Evolutionary conservation across 2,888 invertebrate genomes (phyloP).

Genomic region (Polydrusus pterygomalis): DNA sequence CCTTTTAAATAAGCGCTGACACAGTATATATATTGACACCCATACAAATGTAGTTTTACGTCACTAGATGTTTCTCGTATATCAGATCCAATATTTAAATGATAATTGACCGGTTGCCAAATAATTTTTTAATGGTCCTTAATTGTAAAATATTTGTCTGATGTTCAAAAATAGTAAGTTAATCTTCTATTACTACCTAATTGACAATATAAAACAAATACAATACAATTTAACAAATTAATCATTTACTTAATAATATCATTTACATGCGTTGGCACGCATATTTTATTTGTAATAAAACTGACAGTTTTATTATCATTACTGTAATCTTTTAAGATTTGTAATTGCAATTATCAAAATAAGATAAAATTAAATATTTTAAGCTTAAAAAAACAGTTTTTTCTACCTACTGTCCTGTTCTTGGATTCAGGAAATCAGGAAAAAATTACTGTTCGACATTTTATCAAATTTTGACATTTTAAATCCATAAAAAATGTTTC

Average conservation of each 20-base stretch:
- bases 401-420: too few relatives aligned
- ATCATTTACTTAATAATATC: constrained; percentile 33
- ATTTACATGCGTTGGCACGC: constrained; percentile 31
- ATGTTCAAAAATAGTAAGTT: neutral
- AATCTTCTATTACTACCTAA: neutral
- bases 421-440: too few relatives aligned
- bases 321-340: neutral
- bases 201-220: neutral
- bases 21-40: too few relatives aligned
- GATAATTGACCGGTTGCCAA: constrained; percentile 3
- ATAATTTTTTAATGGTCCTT: constrained; percentile 9
- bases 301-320: constrained; percentile 10
- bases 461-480: too few relatives aligned
- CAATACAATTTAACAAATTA: neutral
- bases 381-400: too few relatives aligned
- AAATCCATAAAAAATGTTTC: too few relatives aligned
- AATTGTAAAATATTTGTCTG: constrained; percentile 20
- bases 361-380: too few relatives aligned
- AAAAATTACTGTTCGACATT: too few relatives aligned
- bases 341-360: neutral
- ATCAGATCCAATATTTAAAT: neutral
- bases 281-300: constrained; percentile 29
- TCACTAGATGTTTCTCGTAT: neutral
- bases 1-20: too few relatives aligned
- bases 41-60: neutral